Base-by-base conservation (phyloP, 2,113 vertebrate genomes). In the Puffinus mauretanicus region DNA sequence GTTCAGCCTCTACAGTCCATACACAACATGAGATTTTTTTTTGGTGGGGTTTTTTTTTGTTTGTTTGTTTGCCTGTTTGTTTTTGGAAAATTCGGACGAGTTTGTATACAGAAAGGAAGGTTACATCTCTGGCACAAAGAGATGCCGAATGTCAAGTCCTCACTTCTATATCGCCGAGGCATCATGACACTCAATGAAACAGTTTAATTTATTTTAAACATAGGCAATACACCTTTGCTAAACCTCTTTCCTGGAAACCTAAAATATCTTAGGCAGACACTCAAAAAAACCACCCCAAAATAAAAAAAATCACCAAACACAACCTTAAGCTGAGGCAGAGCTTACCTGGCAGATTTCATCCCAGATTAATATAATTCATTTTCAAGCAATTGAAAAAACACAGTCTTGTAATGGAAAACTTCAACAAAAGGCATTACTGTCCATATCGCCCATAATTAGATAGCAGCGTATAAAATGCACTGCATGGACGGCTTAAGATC, bases 401-500 rank as follows among this genome's bases (percentile, higher is more conserved):
- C 1, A 2, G 42, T 11, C 82, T 78, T 81, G 64, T 90, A 93
- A 90, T 71, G 72, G 78, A 61, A 91, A 95, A 79, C 90, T 93
- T 77, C 80, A 80, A 88, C 92, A 93, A 97, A 96, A 96, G 60
- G 85, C 82, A 92, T 78, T 92, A 70, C 75, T 78, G 90, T 55
- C 82, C 1, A 0, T 66, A 81, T 29, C 7, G 19, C 82, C 82
- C 44, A 26, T 96, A 97, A 97, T 96, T 94, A 96, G 96, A 96
- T 96, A 90, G 47, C 70, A 86, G 71, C 34, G 60, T 73, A 91
- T 77, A 88, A 97, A 93, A 96, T 40, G 38, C 54, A 85, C 67
- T 96, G 89, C 84, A n/a, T 83, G 89, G 82, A n/a, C 29, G 3
- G 62, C 79, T 94, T 77, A 95, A 95, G 95, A 97, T 97, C 96